Percentiles rank a stretch among this genome's conserved stretches.
Evolutionary conservation across 92 coral and sea anemone genomes (phyloP).

Genomic region (Bergia sp.): DNA sequence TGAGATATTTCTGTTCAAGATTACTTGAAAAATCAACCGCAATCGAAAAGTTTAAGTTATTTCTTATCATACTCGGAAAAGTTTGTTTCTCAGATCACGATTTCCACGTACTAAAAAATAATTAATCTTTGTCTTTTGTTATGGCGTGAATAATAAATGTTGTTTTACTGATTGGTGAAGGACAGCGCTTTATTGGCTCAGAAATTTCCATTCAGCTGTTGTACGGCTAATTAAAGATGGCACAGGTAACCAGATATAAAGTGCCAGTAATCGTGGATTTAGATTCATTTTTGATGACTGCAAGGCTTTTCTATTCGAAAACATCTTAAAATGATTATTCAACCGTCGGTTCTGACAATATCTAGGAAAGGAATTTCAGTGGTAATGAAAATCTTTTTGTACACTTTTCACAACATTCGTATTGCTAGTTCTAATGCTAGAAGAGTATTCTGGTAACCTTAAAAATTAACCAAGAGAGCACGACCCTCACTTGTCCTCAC

Average conservation of each 20-base stretch:
- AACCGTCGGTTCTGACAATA: not conserved
- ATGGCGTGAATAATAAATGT: not conserved
- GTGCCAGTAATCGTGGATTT: not conserved
- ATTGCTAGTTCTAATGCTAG: not conserved
- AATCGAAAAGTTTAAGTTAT: not conserved
- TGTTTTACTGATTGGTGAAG: not conserved
- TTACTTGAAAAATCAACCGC: not conserved
- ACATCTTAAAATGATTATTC: not conserved
- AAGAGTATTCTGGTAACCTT: not conserved
- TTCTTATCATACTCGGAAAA: not conserved
- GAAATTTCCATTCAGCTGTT: not conserved
- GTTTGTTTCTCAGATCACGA: not conserved
- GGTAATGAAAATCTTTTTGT: not conserved
- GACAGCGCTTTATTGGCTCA: not conserved
- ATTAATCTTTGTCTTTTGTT: constrained; percentile 2
- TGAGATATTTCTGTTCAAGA: not conserved
- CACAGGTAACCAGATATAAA: not conserved
- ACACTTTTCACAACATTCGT: not conserved
- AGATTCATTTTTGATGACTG: not conserved
- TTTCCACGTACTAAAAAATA: not conserved
- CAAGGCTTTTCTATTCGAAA: not conserved
- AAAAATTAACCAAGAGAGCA: not conserved
- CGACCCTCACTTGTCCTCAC: not conserved
- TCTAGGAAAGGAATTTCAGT: not conserved
- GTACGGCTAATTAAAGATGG: not conserved